Evolutionary conservation across 2,888 invertebrate species (phyloP), one percentile per base, ranked within the genome.

Genomic region (Corbicula japonica): DNA sequence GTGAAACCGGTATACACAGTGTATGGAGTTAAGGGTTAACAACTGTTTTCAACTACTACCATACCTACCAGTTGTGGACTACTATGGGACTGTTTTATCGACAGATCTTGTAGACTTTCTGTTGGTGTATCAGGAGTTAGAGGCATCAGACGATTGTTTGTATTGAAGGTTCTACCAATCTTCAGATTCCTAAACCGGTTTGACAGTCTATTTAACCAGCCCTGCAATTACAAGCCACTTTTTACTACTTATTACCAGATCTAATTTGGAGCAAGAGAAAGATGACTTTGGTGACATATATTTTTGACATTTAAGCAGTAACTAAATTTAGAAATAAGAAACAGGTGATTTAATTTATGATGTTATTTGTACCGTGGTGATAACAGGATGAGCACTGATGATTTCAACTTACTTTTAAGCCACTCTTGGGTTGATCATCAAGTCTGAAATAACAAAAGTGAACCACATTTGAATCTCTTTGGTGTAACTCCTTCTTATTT

Each of bases 151-250:
- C 91, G 86, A 82, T 91, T 92, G 41, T 85, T 85, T 34, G 86
- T 84, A 68, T 85, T 90, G 46, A 92, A 89, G 8, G 91, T 91
- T n/a, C 91, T 76, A 6, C 92, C 92, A 35, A 92, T 86, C 80
- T 92, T 92, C 54, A 92, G 85, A 76, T 92, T 92, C 46, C 92
- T 85, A 68, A 93, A 92, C 56, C 92, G 58, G 80, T 92, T 92
- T 4, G 93, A 92, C 86, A 92, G 86, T 56, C 92, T 81, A 70
- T 87, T 92, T 90, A 92, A 92, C 93, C 92, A 93, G 5, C 90
- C 92, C 92, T 92, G 77, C 15, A 82, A 78, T 18, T 1, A n/a
- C 23, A 23, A n/a, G n/a, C n/a, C n/a, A n/a, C n/a, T n/a, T n/a
- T 50, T 23, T 50, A 46, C 10, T 38, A 38, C 41, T 32, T 32